phyloP scores from a whole-genome alignment of 2,888 invertebrate species.

The Scaptomyza parva region DNA sequence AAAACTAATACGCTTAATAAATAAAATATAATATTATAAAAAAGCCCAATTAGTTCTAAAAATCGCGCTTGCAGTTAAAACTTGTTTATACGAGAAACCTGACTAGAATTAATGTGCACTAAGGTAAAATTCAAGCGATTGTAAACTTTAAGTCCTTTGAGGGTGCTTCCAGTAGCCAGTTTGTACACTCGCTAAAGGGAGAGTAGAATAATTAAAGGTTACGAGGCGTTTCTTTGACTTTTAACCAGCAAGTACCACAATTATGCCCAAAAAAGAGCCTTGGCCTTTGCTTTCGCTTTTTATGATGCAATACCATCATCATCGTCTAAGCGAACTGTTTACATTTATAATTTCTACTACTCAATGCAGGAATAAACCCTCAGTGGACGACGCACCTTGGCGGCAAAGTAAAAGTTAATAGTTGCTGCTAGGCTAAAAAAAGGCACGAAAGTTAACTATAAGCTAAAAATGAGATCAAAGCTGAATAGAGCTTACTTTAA shows the following conservation, averaged over 20 bases:
- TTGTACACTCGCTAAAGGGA: not conserved
- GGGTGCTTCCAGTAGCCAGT: not conserved
- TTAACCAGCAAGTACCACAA: not conserved
- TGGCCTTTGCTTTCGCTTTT: not conserved
- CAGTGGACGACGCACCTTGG: conserved; percentile 24
- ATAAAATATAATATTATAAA: no score
- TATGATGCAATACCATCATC: conserved; percentile 10
- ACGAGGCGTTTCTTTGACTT: not conserved
- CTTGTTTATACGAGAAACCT: no score
- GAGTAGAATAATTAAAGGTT: not conserved
- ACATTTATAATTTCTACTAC: conserved; percentile 41
- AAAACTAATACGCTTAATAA: no score
- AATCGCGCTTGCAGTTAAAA: no score
- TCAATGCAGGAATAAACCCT: conserved; percentile 7
- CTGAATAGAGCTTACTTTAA: conserved; percentile 24
- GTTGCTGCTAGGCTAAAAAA: conserved; percentile 26
- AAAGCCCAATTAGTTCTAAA: no score
- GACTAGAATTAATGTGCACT: not conserved
- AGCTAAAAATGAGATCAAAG: conserved; percentile 42
- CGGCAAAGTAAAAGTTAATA: conserved; percentile 50
- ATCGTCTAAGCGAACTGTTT: conserved; percentile 15
- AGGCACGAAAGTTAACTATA: conserved; percentile 21
- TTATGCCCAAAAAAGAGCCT: conserved; percentile 3
- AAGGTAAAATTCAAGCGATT: not conserved
- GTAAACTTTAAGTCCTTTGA: not conserved